A percentile compares a stretch with the other conserved stretches of the same genome.
Conservation (phyloP, 2,113 vertebrate species). For the Callipepla californica region DNA sequence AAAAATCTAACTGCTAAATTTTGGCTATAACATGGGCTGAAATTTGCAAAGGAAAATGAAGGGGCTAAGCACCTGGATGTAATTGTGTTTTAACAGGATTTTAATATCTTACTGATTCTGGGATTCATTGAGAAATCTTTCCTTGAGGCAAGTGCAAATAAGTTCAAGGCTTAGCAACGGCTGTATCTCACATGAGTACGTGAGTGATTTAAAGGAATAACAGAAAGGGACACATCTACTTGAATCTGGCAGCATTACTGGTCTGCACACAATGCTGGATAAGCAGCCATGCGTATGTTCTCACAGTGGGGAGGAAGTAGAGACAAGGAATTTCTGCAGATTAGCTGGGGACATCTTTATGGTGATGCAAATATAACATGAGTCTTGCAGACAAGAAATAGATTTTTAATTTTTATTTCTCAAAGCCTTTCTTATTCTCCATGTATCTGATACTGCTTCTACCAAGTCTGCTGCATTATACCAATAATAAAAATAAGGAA, state of each 20-base stretch:
- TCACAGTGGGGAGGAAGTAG: background rate
- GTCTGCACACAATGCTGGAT: background rate
- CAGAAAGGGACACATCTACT: background rate
- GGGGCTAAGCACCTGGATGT: background rate
- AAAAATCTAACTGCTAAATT: background rate
- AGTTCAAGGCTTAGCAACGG: background rate
- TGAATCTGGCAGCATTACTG: background rate
- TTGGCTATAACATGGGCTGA: background rate
- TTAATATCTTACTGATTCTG: background rate
- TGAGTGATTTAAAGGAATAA: background rate
- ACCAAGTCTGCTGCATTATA: background rate
- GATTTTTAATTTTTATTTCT: background rate
- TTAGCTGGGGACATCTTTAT: background rate
- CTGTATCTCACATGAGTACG: background rate
- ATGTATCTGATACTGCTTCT: background rate
- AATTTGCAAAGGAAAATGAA: background rate
- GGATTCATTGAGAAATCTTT: background rate
- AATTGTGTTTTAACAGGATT: background rate
- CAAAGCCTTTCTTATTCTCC: background rate
- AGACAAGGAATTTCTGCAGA: background rate
- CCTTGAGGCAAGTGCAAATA: background rate
- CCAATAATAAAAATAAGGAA: background rate
- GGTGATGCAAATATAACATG: background rate
- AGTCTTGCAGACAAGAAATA: background rate
- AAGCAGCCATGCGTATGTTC: background rate